These are phyloP conservation scores for Drosophila funebris DNA, from an alignment of 1,140 invertebrate genomes.

Conservation along the genomic window DNA sequence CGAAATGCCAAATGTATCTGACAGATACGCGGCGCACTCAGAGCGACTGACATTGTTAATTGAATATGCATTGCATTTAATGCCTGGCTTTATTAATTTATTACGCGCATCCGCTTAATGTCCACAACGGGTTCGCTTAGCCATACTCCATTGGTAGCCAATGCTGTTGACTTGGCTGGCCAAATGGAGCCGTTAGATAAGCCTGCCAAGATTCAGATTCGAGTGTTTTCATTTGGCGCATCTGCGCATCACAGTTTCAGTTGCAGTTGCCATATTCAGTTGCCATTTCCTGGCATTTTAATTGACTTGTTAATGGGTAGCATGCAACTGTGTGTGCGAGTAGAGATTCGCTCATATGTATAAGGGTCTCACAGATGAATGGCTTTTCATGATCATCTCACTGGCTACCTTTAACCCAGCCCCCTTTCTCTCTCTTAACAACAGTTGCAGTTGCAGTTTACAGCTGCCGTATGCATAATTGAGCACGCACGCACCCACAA, in stretches of 20 bases:
- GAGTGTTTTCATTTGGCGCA: conserved; percentile 16
- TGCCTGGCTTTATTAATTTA: conserved; percentile 81
- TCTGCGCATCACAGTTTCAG: conserved; percentile 20
- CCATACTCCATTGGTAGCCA: background rate
- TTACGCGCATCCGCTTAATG: conserved; percentile 82
- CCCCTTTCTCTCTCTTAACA: background rate
- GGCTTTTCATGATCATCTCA: conserved; percentile 21
- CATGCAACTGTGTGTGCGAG: conserved; percentile 3
- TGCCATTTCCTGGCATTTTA: conserved; percentile 73
- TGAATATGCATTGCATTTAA: conserved; percentile 80
- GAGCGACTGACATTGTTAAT: conserved; percentile 72
- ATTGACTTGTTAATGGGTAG: conserved; percentile 76
- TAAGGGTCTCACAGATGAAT: conserved; percentile 34
- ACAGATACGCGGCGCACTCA: conserved; percentile 41
- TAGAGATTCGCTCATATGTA: background rate
- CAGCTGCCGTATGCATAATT: conserved; percentile 59
- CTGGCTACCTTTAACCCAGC: conserved; percentile 42
- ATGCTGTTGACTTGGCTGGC: conserved; percentile 20
- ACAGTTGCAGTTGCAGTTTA: too few relatives aligned
- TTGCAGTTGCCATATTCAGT: conserved; percentile 25
- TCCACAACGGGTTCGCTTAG: conserved; percentile 11
- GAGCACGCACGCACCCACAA: conserved; percentile 74
- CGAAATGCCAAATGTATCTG: conserved; percentile 55
- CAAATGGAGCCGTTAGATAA: conserved; percentile 79
- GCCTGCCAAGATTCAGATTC: conserved; percentile 35